A percentile compares a stretch with the other conserved stretches of the same genome.
These are phyloP conservation scores for Biston betularia DNA, from an alignment of 2,888 invertebrate genomes.

Conservation along the genomic window DNA sequence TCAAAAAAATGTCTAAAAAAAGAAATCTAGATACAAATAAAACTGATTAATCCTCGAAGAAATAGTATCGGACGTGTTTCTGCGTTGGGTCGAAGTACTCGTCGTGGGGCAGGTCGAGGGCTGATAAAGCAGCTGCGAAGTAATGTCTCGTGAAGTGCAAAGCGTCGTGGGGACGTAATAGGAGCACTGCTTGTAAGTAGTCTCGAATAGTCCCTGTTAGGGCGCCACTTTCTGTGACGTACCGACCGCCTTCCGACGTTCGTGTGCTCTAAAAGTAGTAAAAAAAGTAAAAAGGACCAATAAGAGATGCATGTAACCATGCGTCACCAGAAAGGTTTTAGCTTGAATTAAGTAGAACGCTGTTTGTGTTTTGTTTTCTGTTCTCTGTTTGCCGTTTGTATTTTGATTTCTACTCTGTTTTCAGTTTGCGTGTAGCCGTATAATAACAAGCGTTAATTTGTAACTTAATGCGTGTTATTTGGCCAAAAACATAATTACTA, in stretches of 20 bases:
- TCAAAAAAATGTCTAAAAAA: constrained; percentile 7
- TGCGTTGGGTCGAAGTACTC: constrained; percentile 78
- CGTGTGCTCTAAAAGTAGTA: constrained; percentile 67
- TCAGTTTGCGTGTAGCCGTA: too few relatives aligned
- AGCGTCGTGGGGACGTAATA: constrained; percentile 85
- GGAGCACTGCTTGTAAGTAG: constrained; percentile 86
- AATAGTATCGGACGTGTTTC: constrained; percentile 76
- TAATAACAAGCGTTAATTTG: too few relatives aligned
- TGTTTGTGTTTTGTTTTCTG: too few relatives aligned
- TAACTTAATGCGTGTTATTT: too few relatives aligned
- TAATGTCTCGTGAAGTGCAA: constrained; percentile 85
- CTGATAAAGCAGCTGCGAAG: constrained; percentile 79
- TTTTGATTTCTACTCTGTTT: too few relatives aligned
- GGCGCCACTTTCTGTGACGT: constrained; percentile 85
- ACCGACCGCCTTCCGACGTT: constrained; percentile 83
- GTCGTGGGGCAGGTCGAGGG: constrained; percentile 78
- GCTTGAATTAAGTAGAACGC: too few relatives aligned
- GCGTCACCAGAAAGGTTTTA: background rate
- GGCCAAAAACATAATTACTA: too few relatives aligned
- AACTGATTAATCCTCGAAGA: constrained; percentile 69
- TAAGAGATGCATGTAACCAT: background rate
- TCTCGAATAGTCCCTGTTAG: constrained; percentile 86
- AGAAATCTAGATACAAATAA: constrained; percentile 8
- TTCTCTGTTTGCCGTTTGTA: too few relatives aligned
- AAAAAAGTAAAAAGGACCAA: background rate